These are phyloP conservation scores for Calliscelio sp. DNA, from an alignment of 2,888 invertebrate species.

Conservation along the genomic window DNA sequence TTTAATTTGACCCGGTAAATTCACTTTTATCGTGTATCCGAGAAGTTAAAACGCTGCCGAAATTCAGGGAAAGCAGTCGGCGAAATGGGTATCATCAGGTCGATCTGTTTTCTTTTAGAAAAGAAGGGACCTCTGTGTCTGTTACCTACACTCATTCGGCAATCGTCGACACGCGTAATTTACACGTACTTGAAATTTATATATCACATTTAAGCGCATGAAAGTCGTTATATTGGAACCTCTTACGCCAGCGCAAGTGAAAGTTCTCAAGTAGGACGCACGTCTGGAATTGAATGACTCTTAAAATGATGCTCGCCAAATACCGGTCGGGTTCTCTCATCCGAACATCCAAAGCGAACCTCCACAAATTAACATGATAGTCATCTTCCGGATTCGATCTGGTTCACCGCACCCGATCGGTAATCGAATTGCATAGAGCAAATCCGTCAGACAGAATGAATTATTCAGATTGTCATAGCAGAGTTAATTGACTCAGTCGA, in stretches of 20 bases:
- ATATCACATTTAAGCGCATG: too few relatives aligned
- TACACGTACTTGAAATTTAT: too few relatives aligned
- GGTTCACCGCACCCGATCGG: conserved; percentile 27
- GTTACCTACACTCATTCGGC: conserved; percentile 66
- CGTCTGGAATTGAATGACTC: too few relatives aligned
- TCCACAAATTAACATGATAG: conserved; percentile 46
- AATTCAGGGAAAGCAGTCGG: conserved; percentile 4
- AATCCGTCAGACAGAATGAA: background rate
- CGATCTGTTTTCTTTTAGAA: conserved; percentile 67
- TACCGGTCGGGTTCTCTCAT: too few relatives aligned
- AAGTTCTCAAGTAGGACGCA: too few relatives aligned
- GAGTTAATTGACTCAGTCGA: background rate
- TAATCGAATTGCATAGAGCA: background rate
- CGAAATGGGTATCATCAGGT: conserved; percentile 8
- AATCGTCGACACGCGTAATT: too few relatives aligned
- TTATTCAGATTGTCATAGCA: conserved; percentile 28
- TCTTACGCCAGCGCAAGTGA: too few relatives aligned
- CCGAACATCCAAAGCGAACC: conserved; percentile 49
- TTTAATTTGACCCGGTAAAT: background rate
- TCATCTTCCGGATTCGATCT: conserved; percentile 58
- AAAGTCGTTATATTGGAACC: too few relatives aligned
- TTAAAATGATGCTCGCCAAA: too few relatives aligned
- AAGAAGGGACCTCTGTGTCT: conserved; percentile 56
- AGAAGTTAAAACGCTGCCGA: conserved; percentile 2
- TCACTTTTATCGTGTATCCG: conserved; percentile 30